phyloP scores from a whole-genome alignment of 2,888 invertebrate genomes.

The Diarsia brunnea region DNA sequence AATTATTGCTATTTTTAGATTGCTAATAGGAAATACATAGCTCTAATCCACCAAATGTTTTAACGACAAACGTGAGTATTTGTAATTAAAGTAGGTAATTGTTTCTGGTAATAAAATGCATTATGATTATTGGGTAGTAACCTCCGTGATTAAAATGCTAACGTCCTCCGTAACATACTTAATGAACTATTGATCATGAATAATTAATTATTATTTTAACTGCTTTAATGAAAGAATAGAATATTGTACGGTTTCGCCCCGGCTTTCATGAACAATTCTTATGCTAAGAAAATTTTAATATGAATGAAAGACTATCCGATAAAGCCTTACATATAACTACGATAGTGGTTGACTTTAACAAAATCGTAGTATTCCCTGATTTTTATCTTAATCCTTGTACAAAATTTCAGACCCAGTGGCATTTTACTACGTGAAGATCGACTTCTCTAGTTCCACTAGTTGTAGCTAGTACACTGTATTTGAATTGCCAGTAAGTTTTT shows the following conservation, averaged over 20 bases:
- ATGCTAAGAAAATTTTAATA: background rate
- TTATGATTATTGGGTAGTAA: background rate
- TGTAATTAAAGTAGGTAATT: constrained; percentile 10
- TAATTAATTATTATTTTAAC: background rate
- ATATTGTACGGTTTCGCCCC: no score
- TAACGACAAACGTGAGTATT: constrained; percentile 12
- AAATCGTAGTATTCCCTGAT: background rate
- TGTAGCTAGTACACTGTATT: no score
- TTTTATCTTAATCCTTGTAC: background rate
- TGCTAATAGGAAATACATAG: constrained; percentile 3
- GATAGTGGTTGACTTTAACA: no score
- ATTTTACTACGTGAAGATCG: no score
- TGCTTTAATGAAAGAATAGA: no score
- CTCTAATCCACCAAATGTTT: background rate
- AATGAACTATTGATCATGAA: background rate
- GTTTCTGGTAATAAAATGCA: constrained; percentile 18
- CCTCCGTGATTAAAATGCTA: constrained; percentile 13
- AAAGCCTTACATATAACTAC: background rate
- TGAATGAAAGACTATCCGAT: background rate
- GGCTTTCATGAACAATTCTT: background rate
- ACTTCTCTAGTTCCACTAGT: no score
- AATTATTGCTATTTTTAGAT: background rate
- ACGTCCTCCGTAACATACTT: background rate
- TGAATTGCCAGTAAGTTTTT: background rate
- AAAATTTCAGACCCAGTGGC: no score